phyloP scores from a whole-genome alignment of 2,113 vertebrate genomes.

The Panthera tigris region DNA sequence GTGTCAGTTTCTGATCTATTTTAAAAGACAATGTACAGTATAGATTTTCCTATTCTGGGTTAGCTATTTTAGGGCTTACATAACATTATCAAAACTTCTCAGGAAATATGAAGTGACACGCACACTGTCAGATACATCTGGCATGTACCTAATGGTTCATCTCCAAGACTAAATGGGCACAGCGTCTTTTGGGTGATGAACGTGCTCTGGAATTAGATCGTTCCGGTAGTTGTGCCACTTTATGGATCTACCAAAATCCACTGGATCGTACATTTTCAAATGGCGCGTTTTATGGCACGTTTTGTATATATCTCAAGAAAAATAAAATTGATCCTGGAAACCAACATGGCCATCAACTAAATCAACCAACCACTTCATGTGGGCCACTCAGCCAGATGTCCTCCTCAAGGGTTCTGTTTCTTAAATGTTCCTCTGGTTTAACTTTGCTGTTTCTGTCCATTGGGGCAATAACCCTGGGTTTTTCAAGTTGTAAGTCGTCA shows the following conservation, averaged over 20 bases:
- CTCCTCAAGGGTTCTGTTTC: not conserved
- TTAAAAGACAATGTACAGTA: not conserved
- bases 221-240: accelerated
- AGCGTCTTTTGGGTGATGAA: accelerated
- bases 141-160: no score
- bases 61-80: not conserved
- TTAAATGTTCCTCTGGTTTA: not conserved
- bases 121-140: not conserved
- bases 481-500: accelerated
- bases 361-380: no score
- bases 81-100: not conserved
- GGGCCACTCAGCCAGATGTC: not conserved
- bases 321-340: not conserved
- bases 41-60: not conserved
- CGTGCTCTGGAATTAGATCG: not conserved
- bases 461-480: not conserved
- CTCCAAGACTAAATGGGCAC: not conserved
- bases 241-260: not conserved
- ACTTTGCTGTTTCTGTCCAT: not conserved
- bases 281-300: not conserved
- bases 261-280: not conserved
- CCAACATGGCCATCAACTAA: accelerated
- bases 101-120: not conserved
- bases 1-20: not conserved
- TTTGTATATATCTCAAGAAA: not conserved